These are phyloP conservation scores for Laterallus jamaicensis DNA, from an alignment of 2,113 vertebrate species.

Conservation along the genomic window DNA sequence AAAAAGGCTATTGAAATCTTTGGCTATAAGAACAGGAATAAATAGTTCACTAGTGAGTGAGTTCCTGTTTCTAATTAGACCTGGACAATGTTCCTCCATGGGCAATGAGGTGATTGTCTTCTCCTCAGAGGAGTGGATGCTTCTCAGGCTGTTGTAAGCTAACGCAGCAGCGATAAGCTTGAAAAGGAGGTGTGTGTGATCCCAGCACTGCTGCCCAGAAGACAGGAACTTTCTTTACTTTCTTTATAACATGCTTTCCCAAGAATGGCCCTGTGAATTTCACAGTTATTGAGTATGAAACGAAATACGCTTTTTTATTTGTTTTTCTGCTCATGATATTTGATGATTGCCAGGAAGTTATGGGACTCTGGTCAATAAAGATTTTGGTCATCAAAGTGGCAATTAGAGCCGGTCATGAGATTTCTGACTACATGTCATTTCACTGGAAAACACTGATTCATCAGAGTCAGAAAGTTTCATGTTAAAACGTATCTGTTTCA, in stretches of 20 bases:
- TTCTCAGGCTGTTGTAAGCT: background rate
- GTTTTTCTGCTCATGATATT: background rate
- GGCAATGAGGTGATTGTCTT: slow-evolving; percentile 37
- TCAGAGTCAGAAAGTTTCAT: slow-evolving; percentile 7
- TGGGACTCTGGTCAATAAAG: background rate
- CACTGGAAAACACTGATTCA: background rate
- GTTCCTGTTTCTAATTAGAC: slow-evolving; percentile 50
- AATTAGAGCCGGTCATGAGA: background rate
- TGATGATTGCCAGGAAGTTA: background rate
- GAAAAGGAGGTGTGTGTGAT: background rate
- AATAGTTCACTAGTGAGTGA: background rate
- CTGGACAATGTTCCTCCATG: background rate
- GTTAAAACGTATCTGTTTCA: background rate
- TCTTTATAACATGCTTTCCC: background rate
- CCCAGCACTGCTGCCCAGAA: background rate
- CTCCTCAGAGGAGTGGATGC: background rate
- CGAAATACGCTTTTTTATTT: background rate
- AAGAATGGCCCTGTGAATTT: background rate
- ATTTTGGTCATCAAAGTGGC: slow-evolving; percentile 14
- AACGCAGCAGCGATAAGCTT: background rate
- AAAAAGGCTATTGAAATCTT: background rate
- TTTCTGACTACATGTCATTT: background rate
- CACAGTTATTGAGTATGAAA: background rate
- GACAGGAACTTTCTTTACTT: background rate
- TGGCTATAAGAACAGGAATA: background rate